phyloP scores from a whole-genome alignment of 2,113 vertebrate species.

The Macquaria australasica region DNA sequence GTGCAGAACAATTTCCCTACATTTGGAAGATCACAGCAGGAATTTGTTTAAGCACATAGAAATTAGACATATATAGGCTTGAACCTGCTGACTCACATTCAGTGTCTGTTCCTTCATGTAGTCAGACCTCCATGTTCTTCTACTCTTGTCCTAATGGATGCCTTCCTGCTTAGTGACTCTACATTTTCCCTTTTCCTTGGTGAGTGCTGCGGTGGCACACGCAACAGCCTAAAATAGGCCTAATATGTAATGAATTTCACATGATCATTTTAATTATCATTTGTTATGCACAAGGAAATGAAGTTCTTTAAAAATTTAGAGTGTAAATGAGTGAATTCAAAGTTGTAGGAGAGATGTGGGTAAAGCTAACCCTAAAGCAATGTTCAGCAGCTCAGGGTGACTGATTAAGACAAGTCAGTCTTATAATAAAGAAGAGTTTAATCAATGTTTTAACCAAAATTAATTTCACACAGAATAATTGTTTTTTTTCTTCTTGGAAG shows the following conservation, averaged over 20 bases:
- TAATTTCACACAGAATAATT: not conserved
- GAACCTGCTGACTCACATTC: not conserved
- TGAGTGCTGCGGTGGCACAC: not conserved
- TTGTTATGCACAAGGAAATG: conserved; percentile 24
- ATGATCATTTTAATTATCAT: conserved; percentile 16
- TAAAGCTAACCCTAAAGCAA: not conserved
- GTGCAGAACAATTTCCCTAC: not conserved
- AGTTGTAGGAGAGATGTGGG: conserved; percentile 1
- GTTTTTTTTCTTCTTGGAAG: not conserved
- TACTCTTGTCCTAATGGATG: not conserved
- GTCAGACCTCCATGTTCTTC: not conserved
- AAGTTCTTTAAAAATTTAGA: conserved; percentile 18
- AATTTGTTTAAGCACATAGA: not conserved
- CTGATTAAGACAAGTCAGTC: not conserved
- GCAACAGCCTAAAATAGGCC: not conserved
- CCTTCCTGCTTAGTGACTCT: not conserved
- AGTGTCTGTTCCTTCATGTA: not conserved
- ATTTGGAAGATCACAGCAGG: not conserved
- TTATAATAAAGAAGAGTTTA: not conserved
- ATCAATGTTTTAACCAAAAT: not conserved
- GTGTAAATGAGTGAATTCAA: not conserved
- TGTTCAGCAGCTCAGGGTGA: not conserved
- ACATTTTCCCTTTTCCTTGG: not conserved
- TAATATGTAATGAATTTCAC: conserved; percentile 14
- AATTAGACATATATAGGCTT: not conserved